phyloP scores from a whole-genome alignment of 2,113 vertebrate genomes.

The Beaufortia kweichowensis region DNA sequence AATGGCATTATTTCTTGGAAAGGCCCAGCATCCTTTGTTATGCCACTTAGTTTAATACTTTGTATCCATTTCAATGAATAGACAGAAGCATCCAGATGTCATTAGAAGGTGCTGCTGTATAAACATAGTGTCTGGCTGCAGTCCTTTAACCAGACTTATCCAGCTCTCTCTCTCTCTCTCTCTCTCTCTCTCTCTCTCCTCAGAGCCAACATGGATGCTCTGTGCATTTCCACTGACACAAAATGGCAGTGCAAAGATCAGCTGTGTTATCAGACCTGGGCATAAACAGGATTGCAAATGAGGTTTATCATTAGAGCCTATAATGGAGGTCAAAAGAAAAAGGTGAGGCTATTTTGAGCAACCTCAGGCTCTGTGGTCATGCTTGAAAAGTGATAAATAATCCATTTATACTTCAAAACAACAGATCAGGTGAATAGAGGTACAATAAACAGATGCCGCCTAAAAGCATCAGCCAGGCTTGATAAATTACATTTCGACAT shows the following conservation, averaged over 20 bases:
- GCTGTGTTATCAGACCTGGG: slow-evolving; percentile 51
- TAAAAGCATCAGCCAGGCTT: neutral
- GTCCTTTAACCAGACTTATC: slow-evolving; percentile 51
- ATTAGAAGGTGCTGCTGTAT: slow-evolving; percentile 10
- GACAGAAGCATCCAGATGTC: neutral
- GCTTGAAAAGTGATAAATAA: slow-evolving; percentile 48
- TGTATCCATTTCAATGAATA: no score
- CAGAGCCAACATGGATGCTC: slow-evolving; percentile 57
- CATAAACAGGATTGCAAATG: slow-evolving; percentile 46
- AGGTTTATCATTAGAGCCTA: slow-evolving; percentile 36
- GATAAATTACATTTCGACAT: slow-evolving; percentile 28
- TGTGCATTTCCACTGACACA: slow-evolving; percentile 53
- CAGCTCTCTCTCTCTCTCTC: neutral
- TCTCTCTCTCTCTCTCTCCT: slow-evolving; percentile 40
- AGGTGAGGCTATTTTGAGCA: slow-evolving; percentile 37
- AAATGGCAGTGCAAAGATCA: slow-evolving; percentile 59
- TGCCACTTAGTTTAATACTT: no score
- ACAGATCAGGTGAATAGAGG: slow-evolving; percentile 21
- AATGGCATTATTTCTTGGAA: no score
- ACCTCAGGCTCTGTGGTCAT: slow-evolving; percentile 18
- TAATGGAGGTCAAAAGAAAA: slow-evolving; percentile 23
- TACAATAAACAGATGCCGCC: slow-evolving; percentile 10
- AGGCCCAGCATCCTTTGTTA: no score
- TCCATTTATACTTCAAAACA: slow-evolving; percentile 50
- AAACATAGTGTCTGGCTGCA: slow-evolving; percentile 40